Percentiles rank a stretch among this genome's conserved stretches.
These are phyloP conservation scores for Pelmatolapia mariae DNA, from an alignment of 2,113 vertebrate species.

Conservation along the genomic window DNA sequence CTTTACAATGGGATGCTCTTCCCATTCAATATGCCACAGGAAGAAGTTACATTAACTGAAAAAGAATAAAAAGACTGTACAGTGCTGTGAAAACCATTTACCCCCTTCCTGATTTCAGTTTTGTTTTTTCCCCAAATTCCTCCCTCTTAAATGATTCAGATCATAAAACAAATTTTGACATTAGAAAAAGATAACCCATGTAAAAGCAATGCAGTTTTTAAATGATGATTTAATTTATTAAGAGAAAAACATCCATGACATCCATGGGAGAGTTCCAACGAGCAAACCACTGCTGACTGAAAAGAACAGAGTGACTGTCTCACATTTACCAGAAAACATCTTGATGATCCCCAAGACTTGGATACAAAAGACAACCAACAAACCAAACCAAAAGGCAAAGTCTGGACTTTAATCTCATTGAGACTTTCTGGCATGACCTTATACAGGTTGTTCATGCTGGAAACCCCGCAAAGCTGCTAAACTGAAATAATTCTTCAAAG, in stretches of 20 bases:
- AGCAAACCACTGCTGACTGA: background rate
- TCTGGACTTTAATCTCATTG: background rate
- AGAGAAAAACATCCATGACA: background rate
- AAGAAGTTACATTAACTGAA: background rate
- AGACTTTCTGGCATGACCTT: background rate
- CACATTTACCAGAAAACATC: background rate
- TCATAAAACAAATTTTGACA: background rate
- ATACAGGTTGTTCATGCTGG: background rate
- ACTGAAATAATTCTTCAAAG: background rate
- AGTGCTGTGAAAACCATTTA: background rate
- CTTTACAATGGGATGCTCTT: constrained; percentile 11
- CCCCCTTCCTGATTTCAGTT: background rate
- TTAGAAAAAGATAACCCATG: background rate
- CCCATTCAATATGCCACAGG: background rate
- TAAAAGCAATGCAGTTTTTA: background rate
- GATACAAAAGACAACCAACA: background rate
- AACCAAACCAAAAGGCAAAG: background rate
- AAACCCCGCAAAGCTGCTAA: background rate
- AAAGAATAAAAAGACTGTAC: background rate
- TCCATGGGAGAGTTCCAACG: background rate
- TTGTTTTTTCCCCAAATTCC: background rate
- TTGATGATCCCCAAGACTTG: background rate
- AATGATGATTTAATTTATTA: background rate
- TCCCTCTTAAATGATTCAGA: background rate
- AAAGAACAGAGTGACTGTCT: background rate